Percentiles rank a stretch among this genome's conserved stretches.
phyloP scores from a whole-genome alignment of 2,888 invertebrate species.

The Lasioglossum vierecki region DNA sequence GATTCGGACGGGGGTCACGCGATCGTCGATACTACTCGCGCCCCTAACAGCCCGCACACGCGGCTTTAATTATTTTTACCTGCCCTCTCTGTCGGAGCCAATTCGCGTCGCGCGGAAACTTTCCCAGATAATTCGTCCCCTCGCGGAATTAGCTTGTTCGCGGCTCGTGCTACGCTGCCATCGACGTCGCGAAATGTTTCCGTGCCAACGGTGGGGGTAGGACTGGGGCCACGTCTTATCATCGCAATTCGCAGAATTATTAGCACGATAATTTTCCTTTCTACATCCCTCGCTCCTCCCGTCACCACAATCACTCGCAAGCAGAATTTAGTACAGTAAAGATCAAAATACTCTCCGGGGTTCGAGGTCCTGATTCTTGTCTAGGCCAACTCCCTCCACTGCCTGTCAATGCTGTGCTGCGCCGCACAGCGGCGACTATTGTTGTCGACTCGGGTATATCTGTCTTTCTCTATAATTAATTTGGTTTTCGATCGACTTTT shows the following conservation, averaged over 20 bases:
- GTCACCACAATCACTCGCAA: not conserved
- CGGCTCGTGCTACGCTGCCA: constrained; percentile 47
- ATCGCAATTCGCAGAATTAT: not conserved
- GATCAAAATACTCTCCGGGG: too few species aligned
- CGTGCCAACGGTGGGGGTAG: constrained; percentile 8
- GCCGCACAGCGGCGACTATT: too few species aligned
- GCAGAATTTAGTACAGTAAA: too few species aligned
- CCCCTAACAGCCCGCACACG: constrained; percentile 7
- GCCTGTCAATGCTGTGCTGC: too few species aligned
- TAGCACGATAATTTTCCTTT: not conserved
- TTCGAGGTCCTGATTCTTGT: too few species aligned
- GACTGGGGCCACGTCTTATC: not conserved
- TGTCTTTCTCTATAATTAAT: too few species aligned
- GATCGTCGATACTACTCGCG: constrained; percentile 66
- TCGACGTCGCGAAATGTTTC: constrained; percentile 21
- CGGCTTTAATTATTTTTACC: constrained; percentile 65
- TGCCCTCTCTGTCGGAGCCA: constrained; percentile 25
- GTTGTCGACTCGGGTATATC: too few species aligned
- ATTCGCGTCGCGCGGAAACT: constrained; percentile 17
- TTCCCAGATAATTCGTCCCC: constrained; percentile 31
- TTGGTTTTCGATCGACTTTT: too few species aligned
- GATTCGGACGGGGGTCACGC: constrained; percentile 72
- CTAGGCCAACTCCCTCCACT: too few species aligned
- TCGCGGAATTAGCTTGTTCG: constrained; percentile 52
- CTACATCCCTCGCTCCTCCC: not conserved